Evolutionary conservation across 2,797 vertebrate genomes (phyloP), one percentile per base, ranked within the genome.

Genomic region (Galaxias olidus): DNA sequence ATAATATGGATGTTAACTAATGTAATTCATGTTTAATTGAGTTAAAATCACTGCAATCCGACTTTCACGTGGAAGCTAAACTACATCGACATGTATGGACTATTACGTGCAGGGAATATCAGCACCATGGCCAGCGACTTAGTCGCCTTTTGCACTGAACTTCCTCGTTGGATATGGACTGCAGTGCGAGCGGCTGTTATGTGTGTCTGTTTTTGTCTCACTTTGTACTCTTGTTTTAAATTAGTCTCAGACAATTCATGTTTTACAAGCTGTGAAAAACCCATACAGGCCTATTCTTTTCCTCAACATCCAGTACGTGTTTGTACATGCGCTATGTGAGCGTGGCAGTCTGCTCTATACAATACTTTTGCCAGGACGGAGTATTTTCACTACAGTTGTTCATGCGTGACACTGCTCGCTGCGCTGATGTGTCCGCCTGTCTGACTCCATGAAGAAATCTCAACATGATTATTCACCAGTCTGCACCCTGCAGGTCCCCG

Each of bases 1-100:
- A 18, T 15, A 59, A 59, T 48, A 68, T 65, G 30, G 59, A 71
- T 40, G 55, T 76, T 44, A 62, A 73, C 71, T 63, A 75, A 68
- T 64, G 47, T 76, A 45, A 44, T 59, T 70, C 66, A 79, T 81
- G 74, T 81, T 84, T 86, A 80, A 85, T 81, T 76, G 60, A 85
- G 72, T 51, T 54, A 8, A 72, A 84, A 82, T 77, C 65, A 75
- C 66, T 67, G 67, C 73, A 58, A 13, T 54, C 48, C 63, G 63
- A 48, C 14, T 72, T 11, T 18, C 5, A 48, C 3, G 7, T 6
- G 46, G 19, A 18, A 15, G 9, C 15, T 1, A 19, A 1, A 8
- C 30, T 55, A 8, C 6, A 19, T 1, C 20, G 5, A 14, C 11
- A 1, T 9, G 13, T 10, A 4, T 19, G 17, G 53, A n/a, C 20